A percentile compares a stretch with the other conserved stretches of the same genome.
Evolutionary conservation across 2,888 invertebrate species (phyloP).

Genomic region (Coleophora deauratella): DNA sequence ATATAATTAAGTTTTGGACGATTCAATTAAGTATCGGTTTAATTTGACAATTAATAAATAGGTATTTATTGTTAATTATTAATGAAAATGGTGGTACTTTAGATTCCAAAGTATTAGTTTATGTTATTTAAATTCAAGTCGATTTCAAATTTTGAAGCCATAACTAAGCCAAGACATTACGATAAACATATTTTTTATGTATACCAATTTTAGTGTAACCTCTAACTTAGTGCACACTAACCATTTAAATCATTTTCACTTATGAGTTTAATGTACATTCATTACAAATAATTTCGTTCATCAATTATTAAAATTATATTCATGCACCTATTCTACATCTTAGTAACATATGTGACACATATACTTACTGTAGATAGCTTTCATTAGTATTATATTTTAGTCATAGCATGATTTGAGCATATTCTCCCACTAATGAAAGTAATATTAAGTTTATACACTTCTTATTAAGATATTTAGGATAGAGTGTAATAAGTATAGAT

Average conservation of each 20-base stretch:
- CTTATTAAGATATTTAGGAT: slow-evolving; percentile 7
- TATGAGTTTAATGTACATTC: slow-evolving; percentile 58
- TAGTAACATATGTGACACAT: slow-evolving; percentile 18
- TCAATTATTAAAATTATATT: slow-evolving; percentile 31
- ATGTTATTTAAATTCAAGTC: too few species aligned
- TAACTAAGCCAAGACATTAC: slow-evolving; percentile 36
- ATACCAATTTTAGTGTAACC: slow-evolving; percentile 34
- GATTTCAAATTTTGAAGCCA: slow-evolving; percentile 36
- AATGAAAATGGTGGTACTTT: too few species aligned
- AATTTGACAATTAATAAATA: slow-evolving; percentile 13
- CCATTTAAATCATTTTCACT: slow-evolving; percentile 75
- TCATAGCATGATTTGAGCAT: slow-evolving; percentile 44
- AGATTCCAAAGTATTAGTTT: too few species aligned
- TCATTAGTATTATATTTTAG: slow-evolving; percentile 22
- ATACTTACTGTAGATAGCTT: slow-evolving; percentile 20
- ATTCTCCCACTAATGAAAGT: slow-evolving; percentile 28
- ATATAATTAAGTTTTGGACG: slow-evolving; percentile 65
- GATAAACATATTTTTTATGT: too few species aligned
- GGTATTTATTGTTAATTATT: too few species aligned
- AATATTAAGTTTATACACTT: slow-evolving; percentile 40
- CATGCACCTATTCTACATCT: slow-evolving; percentile 29
- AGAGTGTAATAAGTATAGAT: too few species aligned
- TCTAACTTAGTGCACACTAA: slow-evolving; percentile 36
- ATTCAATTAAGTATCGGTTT: slow-evolving; percentile 24
- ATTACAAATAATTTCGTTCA: slow-evolving; percentile 71